Conservation (phyloP, 2,888 invertebrate species). For the Eutolmus rufibarbis region DNA sequence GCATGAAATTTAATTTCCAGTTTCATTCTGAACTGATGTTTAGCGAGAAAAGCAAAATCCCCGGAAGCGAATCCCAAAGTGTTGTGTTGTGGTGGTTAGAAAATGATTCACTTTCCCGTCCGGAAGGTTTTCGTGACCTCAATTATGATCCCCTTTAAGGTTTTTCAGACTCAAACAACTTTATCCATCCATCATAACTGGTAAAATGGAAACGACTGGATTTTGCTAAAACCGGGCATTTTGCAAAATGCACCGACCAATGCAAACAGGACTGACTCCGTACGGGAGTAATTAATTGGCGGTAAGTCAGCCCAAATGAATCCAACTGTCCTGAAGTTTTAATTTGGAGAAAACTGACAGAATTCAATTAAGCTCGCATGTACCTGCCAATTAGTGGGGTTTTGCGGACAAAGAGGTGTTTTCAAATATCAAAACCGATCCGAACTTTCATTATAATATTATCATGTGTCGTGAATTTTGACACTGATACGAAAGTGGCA, state of each 20-base stretch:
- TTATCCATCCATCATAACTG: constrained; percentile 23
- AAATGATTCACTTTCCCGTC: constrained; percentile 45
- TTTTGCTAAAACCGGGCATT: constrained; percentile 1
- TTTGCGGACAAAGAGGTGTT: constrained; percentile 30
- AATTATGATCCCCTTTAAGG: constrained; percentile 38
- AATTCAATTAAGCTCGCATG: constrained; percentile 36
- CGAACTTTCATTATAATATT: constrained; percentile 40
- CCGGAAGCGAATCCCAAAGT: constrained; percentile 33
- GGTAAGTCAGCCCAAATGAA: constrained; percentile 14
- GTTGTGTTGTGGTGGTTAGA: constrained; percentile 33
- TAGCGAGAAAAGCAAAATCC: not conserved
- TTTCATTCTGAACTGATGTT: not conserved
- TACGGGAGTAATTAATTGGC: constrained; percentile 25
- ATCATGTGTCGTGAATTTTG: constrained; percentile 33
- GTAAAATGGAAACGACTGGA: constrained; percentile 22
- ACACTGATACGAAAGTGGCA: constrained; percentile 29
- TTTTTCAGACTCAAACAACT: constrained; percentile 4
- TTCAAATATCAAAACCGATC: constrained; percentile 22
- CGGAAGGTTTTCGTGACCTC: constrained; percentile 48
- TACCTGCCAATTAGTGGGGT: constrained; percentile 35
- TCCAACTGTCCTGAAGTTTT: constrained; percentile 34
- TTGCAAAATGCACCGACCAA: not conserved
- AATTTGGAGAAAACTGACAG: constrained; percentile 40
- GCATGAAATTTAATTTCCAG: constrained; percentile 45
- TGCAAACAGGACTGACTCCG: constrained; percentile 9